Conservation (phyloP, 2,113 vertebrate species). For the Chloropsis hardwickii region DNA sequence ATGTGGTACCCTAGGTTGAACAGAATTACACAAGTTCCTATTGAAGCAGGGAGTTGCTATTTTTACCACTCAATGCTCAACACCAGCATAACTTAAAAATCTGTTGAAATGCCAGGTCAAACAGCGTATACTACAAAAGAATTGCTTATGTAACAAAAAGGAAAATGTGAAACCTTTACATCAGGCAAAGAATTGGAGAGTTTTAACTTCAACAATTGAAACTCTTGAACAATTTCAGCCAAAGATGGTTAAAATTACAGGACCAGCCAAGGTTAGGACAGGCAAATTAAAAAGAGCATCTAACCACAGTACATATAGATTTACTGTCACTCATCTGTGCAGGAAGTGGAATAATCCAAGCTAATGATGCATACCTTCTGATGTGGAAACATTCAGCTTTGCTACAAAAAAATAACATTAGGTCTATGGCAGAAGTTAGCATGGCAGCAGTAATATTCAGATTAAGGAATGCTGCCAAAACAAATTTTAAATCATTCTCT, state of each 20-base stretch:
- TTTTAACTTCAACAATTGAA: not conserved
- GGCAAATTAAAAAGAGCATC: constrained; percentile 6
- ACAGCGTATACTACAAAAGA: not conserved
- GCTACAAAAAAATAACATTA: constrained; percentile 32
- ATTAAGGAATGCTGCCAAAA: constrained; percentile 53
- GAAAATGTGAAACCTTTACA: not conserved
- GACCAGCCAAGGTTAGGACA: constrained; percentile 4
- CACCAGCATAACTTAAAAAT: not conserved
- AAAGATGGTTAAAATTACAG: not conserved
- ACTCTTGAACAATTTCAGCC: not conserved
- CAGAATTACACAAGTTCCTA: not conserved
- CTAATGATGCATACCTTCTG: constrained; percentile 47
- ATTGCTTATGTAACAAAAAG: not conserved
- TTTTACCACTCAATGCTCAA: not conserved
- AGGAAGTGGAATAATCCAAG: constrained; percentile 42
- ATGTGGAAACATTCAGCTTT: constrained; percentile 24
- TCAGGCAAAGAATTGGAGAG: not conserved
- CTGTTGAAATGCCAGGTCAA: not conserved
- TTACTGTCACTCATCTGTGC: constrained; percentile 22
- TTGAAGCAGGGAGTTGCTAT: not conserved
- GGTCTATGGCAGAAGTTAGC: constrained; percentile 1
- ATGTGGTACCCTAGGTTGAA: not conserved
- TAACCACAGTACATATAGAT: not conserved
- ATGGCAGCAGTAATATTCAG: constrained; percentile 31
- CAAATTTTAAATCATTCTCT: constrained; percentile 34